Evolutionary conservation across 2,797 vertebrate genomes (phyloP).

Genomic region (Malurus leucopterus): DNA sequence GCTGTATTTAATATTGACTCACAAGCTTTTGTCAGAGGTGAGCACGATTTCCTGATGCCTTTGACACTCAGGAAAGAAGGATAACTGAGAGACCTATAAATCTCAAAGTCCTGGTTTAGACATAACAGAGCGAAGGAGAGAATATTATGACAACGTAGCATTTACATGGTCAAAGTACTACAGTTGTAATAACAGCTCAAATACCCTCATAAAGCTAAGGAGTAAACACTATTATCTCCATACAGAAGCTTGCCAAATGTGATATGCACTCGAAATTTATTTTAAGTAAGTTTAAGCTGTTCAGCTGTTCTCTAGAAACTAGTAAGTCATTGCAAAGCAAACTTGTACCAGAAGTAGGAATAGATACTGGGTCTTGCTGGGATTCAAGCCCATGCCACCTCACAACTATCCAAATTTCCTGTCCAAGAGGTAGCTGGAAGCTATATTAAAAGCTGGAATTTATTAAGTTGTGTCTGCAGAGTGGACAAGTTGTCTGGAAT

Average conservation of each 20-base stretch:
- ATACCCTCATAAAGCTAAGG: constrained; percentile 11
- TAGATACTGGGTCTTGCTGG: background rate
- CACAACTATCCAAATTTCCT: background rate
- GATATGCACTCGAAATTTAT: background rate
- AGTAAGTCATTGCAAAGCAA: background rate
- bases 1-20: background rate
- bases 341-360: background rate
- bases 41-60: background rate
- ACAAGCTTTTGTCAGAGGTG: background rate
- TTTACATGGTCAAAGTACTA: constrained; percentile 53
- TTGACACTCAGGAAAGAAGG: background rate
- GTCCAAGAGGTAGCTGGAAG: background rate
- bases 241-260: constrained; percentile 17
- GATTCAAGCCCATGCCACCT: background rate
- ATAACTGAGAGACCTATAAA: background rate
- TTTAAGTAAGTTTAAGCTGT: background rate
- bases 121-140: background rate
- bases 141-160: constrained; percentile 25
- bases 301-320: background rate
- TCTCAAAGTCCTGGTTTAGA: constrained; percentile 6
- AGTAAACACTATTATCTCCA: constrained; percentile 37
- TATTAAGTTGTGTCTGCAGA: background rate
- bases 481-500: background rate
- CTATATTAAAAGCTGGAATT: background rate
- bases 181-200: background rate